These are phyloP conservation scores for Mastomys coucha DNA, from an alignment of 2,113 vertebrate species.

Conservation along the genomic window DNA sequence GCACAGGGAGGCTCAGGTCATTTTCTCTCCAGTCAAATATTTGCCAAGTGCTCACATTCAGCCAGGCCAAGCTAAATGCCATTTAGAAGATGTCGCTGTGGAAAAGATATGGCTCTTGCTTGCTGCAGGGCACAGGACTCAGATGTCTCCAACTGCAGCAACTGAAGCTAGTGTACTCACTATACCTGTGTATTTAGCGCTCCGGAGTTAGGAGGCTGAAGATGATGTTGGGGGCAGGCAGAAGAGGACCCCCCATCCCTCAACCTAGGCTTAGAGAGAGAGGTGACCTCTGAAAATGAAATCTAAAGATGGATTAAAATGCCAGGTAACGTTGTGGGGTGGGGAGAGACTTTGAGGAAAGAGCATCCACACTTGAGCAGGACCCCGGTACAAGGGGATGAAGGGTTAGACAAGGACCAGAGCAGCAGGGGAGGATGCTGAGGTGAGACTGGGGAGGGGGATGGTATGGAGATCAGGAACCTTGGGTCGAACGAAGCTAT, in stretches of 20 bases:
- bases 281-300: not conserved
- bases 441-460: not conserved
- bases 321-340: not conserved
- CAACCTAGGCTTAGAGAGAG: not conserved
- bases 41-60: not conserved
- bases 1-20: not conserved
- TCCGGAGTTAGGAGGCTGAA: not conserved
- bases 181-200: no score
- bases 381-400: not conserved
- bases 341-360: not conserved
- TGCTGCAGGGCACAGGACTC: not conserved
- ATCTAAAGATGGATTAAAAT: not conserved
- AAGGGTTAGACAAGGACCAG: not conserved
- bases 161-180: not conserved
- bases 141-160: not conserved
- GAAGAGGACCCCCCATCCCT: not conserved
- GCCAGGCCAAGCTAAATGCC: not conserved
- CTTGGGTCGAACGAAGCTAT: not conserved
- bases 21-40: not conserved
- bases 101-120: not conserved
- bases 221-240: no score
- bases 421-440: not conserved
- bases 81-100: not conserved
- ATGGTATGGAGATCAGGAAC: not conserved
- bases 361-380: not conserved